Conservation (phyloP, 2,888 invertebrate genomes). For the Nemotelus pantherinus region DNA sequence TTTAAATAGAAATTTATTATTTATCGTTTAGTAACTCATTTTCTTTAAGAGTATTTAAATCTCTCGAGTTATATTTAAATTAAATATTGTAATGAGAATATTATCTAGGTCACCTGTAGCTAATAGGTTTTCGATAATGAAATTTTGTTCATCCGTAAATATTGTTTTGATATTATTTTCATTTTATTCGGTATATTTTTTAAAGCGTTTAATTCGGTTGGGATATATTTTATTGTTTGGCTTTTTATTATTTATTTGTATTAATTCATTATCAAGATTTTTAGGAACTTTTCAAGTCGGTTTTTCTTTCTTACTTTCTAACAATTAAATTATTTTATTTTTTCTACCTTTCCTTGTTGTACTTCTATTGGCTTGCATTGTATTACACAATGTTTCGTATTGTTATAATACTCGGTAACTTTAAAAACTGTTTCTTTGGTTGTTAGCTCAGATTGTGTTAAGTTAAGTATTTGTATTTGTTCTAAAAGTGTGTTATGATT, state of each 20-base stretch:
- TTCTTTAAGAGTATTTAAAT: too few species aligned
- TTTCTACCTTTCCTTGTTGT: constrained; percentile 3
- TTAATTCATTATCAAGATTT: too few species aligned
- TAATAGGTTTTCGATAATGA: too few species aligned
- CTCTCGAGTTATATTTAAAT: too few species aligned
- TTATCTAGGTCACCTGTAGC: too few species aligned
- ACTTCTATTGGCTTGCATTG: not conserved
- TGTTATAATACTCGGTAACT: constrained; percentile 11
- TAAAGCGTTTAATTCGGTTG: not conserved
- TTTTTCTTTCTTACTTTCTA: not conserved
- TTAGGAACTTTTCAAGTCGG: not conserved
- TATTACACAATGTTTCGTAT: not conserved
- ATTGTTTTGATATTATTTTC: too few species aligned
- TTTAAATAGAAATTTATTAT: too few species aligned
- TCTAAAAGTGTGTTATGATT: not conserved
- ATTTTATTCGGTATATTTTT: too few species aligned
- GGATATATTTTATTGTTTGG: not conserved
- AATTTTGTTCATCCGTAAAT: too few species aligned
- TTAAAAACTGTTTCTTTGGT: not conserved
- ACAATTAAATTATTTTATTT: not conserved
- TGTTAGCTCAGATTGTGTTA: constrained; percentile 1
- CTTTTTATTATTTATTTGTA: not conserved
- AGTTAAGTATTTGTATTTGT: not conserved
- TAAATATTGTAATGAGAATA: too few species aligned
- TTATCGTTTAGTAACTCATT: too few species aligned